These are phyloP conservation scores for Gadus macrocephalus DNA, from an alignment of 2,113 vertebrate genomes.

Conservation along the genomic window DNA sequence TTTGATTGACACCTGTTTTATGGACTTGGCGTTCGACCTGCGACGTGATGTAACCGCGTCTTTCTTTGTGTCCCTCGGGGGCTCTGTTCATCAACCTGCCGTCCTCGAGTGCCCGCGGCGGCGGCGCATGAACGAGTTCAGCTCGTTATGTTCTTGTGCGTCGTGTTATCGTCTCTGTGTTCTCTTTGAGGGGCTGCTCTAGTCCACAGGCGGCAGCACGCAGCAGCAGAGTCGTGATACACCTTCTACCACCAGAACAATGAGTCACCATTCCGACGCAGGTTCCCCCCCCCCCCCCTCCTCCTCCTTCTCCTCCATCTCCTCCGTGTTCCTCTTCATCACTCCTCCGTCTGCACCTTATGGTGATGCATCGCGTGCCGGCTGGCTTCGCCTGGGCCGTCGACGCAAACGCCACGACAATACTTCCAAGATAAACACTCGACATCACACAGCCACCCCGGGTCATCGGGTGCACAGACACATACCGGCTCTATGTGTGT, in stretches of 20 bases:
- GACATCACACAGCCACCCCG: constrained; percentile 21
- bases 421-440: constrained; percentile 20
- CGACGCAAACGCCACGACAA: background rate
- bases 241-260: background rate
- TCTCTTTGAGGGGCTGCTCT: constrained; percentile 7
- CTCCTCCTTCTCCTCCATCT: background rate
- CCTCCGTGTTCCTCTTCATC: background rate
- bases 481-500: constrained; percentile 46
- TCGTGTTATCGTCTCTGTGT: background rate
- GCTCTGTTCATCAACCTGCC: no score
- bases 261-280: constrained; percentile 14
- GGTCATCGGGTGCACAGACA: constrained; percentile 57
- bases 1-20: no score
- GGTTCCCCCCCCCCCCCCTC: background rate
- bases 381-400: background rate
- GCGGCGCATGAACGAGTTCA: no score
- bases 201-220: no score
- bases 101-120: no score
- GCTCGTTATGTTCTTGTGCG: no score
- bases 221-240: constrained; percentile 4
- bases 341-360: constrained; percentile 14
- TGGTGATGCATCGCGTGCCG: constrained; percentile 14
- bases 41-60: no score
- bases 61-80: no score
- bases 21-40: no score